Base-by-base conservation (phyloP, 2,797 vertebrate species). In the Hylomyscus alleni region DNA sequence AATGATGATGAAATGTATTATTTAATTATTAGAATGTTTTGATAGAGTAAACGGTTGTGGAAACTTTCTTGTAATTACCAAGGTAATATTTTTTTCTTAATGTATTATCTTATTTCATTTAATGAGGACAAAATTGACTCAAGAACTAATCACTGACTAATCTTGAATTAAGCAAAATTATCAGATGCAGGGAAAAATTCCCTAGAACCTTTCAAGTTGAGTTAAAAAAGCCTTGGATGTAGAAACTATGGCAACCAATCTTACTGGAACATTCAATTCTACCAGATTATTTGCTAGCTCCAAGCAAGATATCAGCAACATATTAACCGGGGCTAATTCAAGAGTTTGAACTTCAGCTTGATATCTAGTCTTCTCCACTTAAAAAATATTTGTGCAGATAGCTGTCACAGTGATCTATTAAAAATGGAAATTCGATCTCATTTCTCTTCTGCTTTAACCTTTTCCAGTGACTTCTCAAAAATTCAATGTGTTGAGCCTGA, bases 351-450 rank as follows among this genome's bases (percentile, higher is more conserved):
- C 58, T 78, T 22, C 72, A 58, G 47, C 6, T 10, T 3, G n/a
- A 54, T 91, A 93, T 95, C 40, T 54, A 78, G 5, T 60, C 17
- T 76, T 76, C 56, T 6, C 1, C 15, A 52, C 62, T 65, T 81
- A 73, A 69, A 95, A 82, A 83, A 60, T 50, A 69, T 13, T 76
- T 93, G 76, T 56, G 31, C 50, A 85, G 84, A 87, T 31, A 76
- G 3, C 1, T 81, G 14, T 52, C 31, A 9, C 11, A 60, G 12
- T 58, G 15, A 92, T 86, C 5, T 78, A 77, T 72, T 87, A 54
- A 91, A 94, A 92, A 90, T 47, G 11, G 56, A 92, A 96, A 97
- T 93, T 50, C 80, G 13, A 78, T 62, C 67, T 89, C 58, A 67
- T 75, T 37, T 22, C 17, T 84, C 29, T 97, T 85, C 19, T 81